These are phyloP conservation scores for Strigamia maritima DNA, from an alignment of 2,888 invertebrate species.

Conservation along the genomic window DNA sequence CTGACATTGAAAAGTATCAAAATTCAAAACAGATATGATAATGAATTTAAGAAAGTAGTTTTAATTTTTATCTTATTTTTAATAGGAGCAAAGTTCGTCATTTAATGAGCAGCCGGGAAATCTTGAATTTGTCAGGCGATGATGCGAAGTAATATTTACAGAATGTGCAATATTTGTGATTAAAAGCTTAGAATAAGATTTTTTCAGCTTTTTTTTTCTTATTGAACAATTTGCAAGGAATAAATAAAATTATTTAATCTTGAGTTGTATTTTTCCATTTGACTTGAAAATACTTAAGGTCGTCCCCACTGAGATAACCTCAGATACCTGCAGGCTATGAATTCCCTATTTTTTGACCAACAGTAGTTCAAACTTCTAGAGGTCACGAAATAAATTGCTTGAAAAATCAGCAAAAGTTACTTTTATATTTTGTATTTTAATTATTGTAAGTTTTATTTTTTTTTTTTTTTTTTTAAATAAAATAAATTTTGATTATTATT, in stretches of 20 bases:
- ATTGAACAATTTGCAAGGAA: not conserved
- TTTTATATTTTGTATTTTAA: too few species aligned
- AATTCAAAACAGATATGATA: not conserved
- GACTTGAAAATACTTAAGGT: not conserved
- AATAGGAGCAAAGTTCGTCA: slow-evolving; percentile 13
- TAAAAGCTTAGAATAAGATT: not conserved
- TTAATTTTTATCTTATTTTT: not conserved
- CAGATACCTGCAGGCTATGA: not conserved
- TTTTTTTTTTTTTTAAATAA: too few species aligned
- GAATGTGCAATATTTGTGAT: not conserved
- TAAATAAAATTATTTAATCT: not conserved
- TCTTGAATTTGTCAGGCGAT: not conserved
- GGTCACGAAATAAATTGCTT: too few species aligned
- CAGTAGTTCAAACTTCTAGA: too few species aligned
- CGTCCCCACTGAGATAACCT: not conserved
- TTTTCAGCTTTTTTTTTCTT: not conserved
- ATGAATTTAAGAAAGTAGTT: not conserved
- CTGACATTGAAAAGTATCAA: slow-evolving; percentile 12
- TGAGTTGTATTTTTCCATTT: not conserved
- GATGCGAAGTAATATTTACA: not conserved
- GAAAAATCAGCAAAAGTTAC: too few species aligned
- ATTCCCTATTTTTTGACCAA: not conserved
- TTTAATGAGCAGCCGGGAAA: not conserved
- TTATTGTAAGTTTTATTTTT: too few species aligned
- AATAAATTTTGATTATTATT: too few species aligned